phyloP scores from a whole-genome alignment of 2,888 invertebrate species.

The Acronicta leporina region DNA sequence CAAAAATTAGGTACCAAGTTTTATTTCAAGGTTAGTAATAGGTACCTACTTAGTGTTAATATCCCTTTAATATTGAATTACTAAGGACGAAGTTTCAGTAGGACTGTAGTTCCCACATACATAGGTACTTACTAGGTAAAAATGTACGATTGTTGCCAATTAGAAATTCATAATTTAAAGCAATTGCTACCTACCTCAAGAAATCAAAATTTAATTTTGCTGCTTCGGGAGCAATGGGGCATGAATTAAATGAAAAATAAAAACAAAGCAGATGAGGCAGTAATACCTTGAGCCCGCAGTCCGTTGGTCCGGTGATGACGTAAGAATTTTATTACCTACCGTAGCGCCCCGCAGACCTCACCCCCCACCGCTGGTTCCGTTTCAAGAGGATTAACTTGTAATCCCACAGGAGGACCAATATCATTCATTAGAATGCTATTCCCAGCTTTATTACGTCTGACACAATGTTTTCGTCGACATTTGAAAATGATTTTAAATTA shows the following conservation, averaged over 20 bases:
- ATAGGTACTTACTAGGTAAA: neutral
- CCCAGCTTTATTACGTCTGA: conserved; percentile 80
- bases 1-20: no score
- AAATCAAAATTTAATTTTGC: conserved; percentile 52
- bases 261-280: conserved; percentile 72
- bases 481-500: conserved; percentile 77
- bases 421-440: conserved; percentile 86
- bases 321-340: conserved; percentile 83
- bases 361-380: conserved; percentile 67
- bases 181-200: conserved; percentile 26
- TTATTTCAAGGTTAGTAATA: neutral
- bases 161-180: conserved; percentile 46
- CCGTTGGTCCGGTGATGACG: conserved; percentile 75
- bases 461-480: conserved; percentile 67
- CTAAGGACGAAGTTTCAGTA: neutral
- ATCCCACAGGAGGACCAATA: conserved; percentile 85
- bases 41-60: no score
- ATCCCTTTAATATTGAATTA: neutral
- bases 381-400: conserved; percentile 87
- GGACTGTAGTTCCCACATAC: no score
- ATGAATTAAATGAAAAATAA: conserved; percentile 59
- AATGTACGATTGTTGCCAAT: conserved; percentile 26
- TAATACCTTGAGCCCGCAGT: conserved; percentile 73
- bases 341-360: conserved; percentile 56
- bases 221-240: conserved; percentile 67